These are phyloP conservation scores for Danio jaintianensis DNA, from an alignment of 2,797 vertebrate species.

Conservation along the genomic window DNA sequence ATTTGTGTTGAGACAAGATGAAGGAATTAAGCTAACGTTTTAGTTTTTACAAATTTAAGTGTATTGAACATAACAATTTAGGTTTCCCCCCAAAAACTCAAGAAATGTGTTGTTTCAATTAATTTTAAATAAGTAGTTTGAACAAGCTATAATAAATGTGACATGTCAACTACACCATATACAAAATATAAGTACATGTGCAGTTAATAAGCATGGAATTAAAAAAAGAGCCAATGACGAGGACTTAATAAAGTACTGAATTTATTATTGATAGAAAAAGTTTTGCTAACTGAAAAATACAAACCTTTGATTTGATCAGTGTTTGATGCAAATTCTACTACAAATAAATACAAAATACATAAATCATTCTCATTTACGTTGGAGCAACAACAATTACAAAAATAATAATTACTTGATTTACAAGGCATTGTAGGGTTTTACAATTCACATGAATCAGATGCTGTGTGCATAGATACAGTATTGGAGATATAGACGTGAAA, in stretches of 20 bases:
- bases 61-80: no score
- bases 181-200: background rate
- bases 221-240: background rate
- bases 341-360: slow-evolving; percentile 44
- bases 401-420: slow-evolving; percentile 13
- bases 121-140: no score
- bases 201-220: background rate
- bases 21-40: no score
- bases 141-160: no score
- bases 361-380: slow-evolving; percentile 25
- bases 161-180: background rate
- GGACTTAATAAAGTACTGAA: slow-evolving; percentile 9
- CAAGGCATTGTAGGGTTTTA: slow-evolving; percentile 21
- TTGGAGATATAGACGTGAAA: background rate
- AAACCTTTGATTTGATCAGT: slow-evolving; percentile 28
- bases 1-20: no score
- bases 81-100: no score
- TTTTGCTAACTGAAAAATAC: slow-evolving; percentile 19
- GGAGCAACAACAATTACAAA: slow-evolving; percentile 13
- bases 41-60: no score
- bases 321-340: slow-evolving; percentile 31
- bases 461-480: background rate
- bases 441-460: slow-evolving; percentile 11
- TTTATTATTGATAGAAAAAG: slow-evolving; percentile 42
- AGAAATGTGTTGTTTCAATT: no score